Conservation (phyloP, 2,888 invertebrate species). For the Synanthedon andrenaeformis region DNA sequence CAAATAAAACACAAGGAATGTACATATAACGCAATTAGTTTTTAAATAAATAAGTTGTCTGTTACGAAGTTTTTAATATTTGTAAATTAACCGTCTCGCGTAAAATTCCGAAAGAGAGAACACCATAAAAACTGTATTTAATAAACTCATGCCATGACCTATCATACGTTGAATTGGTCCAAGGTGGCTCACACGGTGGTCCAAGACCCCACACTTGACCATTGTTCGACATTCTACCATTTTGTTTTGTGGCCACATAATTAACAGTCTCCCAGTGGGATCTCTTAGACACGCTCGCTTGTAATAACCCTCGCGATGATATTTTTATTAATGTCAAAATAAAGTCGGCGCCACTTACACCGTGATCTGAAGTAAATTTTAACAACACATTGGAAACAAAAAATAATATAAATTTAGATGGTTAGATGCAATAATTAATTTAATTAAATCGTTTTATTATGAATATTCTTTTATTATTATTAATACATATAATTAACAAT, state of each 20-base stretch:
- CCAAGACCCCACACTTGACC: conserved; percentile 55
- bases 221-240: conserved; percentile 54
- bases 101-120: background rate
- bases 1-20: too few relatives aligned
- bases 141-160: background rate
- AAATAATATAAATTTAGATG: too few relatives aligned
- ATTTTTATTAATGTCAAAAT: conserved; percentile 71
- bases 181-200: conserved; percentile 41
- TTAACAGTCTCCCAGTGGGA: conserved; percentile 67
- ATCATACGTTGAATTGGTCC: conserved; percentile 21
- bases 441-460: too few relatives aligned
- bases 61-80: too few relatives aligned
- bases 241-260: conserved; percentile 65
- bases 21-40: too few relatives aligned
- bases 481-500: too few relatives aligned
- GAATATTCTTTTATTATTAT: too few relatives aligned
- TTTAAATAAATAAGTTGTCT: too few relatives aligned
- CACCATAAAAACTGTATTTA: background rate
- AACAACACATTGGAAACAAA: too few relatives aligned
- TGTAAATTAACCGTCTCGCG: too few relatives aligned
- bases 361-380: conserved; percentile 14
- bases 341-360: conserved; percentile 46
- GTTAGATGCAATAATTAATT: too few relatives aligned
- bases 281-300: conserved; percentile 67
- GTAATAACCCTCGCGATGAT: conserved; percentile 66